These are phyloP conservation scores for Macrotus californicus DNA, from an alignment of 2,113 vertebrate genomes.

Conservation along the genomic window DNA sequence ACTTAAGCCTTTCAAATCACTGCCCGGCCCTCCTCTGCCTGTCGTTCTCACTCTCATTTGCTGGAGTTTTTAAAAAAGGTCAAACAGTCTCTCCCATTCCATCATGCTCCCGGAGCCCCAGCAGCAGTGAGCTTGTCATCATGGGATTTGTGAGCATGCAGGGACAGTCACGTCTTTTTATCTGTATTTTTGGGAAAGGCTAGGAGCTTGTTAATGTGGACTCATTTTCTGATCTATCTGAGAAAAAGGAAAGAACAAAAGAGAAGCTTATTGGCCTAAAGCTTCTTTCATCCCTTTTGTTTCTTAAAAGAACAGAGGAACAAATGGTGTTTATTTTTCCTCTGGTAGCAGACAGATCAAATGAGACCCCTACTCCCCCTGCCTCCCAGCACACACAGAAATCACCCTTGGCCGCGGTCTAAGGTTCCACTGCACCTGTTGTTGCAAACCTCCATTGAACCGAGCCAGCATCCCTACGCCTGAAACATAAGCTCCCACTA, in stretches of 20 bases:
- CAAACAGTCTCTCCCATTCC: neutral
- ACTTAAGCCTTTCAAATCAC: slow-evolving; percentile 1
- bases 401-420: neutral
- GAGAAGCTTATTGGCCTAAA: slow-evolving; percentile 43
- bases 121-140: neutral
- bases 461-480: neutral
- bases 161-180: neutral
- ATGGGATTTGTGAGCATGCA: neutral
- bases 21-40: neutral
- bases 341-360: slow-evolving; percentile 48
- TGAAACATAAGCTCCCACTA: slow-evolving; percentile 59
- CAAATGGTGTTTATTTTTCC: slow-evolving; percentile 61
- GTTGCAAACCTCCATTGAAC: slow-evolving; percentile 60
- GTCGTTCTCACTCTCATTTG: neutral
- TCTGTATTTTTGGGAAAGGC: neutral
- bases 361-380: neutral
- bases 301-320: slow-evolving; percentile 53
- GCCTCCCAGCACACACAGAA: neutral
- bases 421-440: slow-evolving; percentile 51
- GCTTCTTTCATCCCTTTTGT: slow-evolving; percentile 57
- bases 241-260: slow-evolving; percentile 43
- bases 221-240: slow-evolving; percentile 44
- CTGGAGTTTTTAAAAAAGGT: neutral
- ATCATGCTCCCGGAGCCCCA: neutral
- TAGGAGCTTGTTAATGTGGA: neutral